These are phyloP conservation scores for Phyllotreta cruciferae DNA, from an alignment of 2,888 invertebrate species.

Conservation along the genomic window DNA sequence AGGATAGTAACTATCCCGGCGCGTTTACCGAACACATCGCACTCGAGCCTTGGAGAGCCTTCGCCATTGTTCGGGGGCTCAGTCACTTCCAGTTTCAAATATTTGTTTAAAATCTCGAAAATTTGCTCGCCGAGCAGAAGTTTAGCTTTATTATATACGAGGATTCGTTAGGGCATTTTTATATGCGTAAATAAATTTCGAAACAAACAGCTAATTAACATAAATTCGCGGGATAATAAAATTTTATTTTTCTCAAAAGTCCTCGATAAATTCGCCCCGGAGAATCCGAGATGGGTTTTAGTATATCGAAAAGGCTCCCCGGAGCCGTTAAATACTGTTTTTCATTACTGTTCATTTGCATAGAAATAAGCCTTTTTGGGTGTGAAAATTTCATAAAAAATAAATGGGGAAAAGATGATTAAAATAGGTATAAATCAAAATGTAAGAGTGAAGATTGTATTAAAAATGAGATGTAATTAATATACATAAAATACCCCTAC, in stretches of 20 bases:
- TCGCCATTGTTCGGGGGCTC: not conserved
- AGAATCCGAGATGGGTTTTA: constrained; percentile 21
- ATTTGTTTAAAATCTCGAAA: not conserved
- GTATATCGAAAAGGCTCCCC: constrained; percentile 17
- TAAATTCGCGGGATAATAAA: constrained; percentile 11
- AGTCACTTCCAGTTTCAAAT: constrained; percentile 3
- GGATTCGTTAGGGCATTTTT: no score
- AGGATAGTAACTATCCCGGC: not conserved
- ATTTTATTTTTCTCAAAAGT: constrained; percentile 23
- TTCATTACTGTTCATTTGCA: constrained; percentile 20
- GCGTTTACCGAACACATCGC: constrained; percentile 3
- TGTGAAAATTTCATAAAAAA: not conserved
- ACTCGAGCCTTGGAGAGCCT: not conserved
- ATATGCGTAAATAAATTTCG: not conserved
- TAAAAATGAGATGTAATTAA: no score
- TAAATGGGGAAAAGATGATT: not conserved
- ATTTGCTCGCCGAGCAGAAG: no score
- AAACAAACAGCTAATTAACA: constrained; percentile 4
- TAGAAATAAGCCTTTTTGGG: constrained; percentile 19
- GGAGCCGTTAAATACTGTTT: constrained; percentile 19
- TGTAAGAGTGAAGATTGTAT: no score
- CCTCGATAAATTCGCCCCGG: constrained; percentile 14
- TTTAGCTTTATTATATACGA: no score
- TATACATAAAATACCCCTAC: no score
- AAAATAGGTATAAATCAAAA: no score